Evolutionary conservation across 2,113 vertebrate species (phyloP).

Genomic region (Kryptolebias marmoratus): DNA sequence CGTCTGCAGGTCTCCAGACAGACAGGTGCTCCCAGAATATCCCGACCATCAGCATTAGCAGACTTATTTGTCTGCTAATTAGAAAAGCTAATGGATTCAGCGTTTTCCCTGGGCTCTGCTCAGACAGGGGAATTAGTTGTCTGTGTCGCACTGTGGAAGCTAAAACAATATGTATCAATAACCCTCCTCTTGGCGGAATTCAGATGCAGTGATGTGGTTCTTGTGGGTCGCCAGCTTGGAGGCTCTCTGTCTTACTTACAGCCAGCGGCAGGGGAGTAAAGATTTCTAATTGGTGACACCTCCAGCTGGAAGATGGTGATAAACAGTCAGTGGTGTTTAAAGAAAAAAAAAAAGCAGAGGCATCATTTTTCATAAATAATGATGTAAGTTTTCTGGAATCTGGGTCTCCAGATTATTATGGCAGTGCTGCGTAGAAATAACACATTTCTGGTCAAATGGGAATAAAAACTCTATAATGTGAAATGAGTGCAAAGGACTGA

Average conservation of each 20-base stretch:
- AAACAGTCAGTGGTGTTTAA: conserved; percentile 48
- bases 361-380: conserved; percentile 64
- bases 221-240: not conserved
- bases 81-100: conserved; percentile 56
- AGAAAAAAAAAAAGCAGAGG: conserved; percentile 28
- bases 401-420: conserved; percentile 30
- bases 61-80: conserved; percentile 66
- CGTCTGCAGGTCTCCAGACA: conserved; percentile 72
- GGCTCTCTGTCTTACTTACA: conserved; percentile 61
- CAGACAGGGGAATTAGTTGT: conserved; percentile 33
- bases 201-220: conserved; percentile 43
- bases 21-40: conserved; percentile 62
- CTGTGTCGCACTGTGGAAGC: conserved; percentile 19
- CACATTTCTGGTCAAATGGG: conserved; percentile 23
- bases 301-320: conserved; percentile 68
- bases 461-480: conserved; percentile 7
- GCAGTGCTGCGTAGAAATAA: conserved; percentile 24
- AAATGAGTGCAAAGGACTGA: not conserved
- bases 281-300: conserved; percentile 63
- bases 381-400: conserved; percentile 53
- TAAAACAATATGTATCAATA: conserved; percentile 54
- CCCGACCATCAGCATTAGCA: conserved; percentile 37
- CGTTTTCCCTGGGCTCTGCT: conserved; percentile 38
- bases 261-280: conserved; percentile 54
- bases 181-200: conserved; percentile 30